Percentiles rank a stretch among this genome's conserved stretches.
phyloP scores from a whole-genome alignment of 1,140 invertebrate species.

The Drosophila saltans region DNA sequence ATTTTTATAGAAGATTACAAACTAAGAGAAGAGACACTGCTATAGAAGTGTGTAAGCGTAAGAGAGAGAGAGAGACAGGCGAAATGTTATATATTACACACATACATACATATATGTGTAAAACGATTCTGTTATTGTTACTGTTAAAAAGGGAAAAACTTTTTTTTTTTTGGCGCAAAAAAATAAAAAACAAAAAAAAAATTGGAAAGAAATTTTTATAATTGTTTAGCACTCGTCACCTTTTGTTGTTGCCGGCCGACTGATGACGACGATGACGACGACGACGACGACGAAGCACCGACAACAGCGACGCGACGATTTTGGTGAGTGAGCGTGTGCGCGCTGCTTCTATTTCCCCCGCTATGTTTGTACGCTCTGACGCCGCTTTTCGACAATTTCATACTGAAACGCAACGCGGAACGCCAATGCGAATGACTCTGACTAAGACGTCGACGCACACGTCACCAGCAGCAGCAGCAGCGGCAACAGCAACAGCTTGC shows the following conservation, averaged over 20 bases:
- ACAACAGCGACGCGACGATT: constrained; percentile 5
- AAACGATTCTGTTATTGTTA: constrained; percentile 24
- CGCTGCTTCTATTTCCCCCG: constrained; percentile 50
- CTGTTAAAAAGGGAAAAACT: constrained; percentile 29
- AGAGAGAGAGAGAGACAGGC: neutral
- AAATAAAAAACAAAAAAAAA: neutral
- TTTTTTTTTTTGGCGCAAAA: constrained; percentile 26
- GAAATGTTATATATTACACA: constrained; percentile 28
- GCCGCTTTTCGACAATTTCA: constrained; percentile 58
- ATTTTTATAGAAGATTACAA: constrained; percentile 74
- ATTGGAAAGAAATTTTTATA: constrained; percentile 25
- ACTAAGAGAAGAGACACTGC: constrained; percentile 13
- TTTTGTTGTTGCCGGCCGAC: constrained; percentile 35
- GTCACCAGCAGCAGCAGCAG: constrained; percentile 48
- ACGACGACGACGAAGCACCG: constrained; percentile 6
- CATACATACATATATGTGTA: constrained; percentile 29
- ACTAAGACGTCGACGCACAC: constrained; percentile 48
- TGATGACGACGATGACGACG: neutral
- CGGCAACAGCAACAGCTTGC: constrained; percentile 22
- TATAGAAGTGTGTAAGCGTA: neutral
- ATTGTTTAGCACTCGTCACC: constrained; percentile 52
- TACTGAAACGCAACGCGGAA: constrained; percentile 70
- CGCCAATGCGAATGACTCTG: constrained; percentile 60
- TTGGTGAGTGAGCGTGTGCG: constrained; percentile 19
- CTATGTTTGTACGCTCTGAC: constrained; percentile 50